Evolutionary conservation across 1,140 invertebrate genomes (phyloP), one percentile per base, ranked within the genome.

Genomic region (Anadara kagoshimensis): DNA sequence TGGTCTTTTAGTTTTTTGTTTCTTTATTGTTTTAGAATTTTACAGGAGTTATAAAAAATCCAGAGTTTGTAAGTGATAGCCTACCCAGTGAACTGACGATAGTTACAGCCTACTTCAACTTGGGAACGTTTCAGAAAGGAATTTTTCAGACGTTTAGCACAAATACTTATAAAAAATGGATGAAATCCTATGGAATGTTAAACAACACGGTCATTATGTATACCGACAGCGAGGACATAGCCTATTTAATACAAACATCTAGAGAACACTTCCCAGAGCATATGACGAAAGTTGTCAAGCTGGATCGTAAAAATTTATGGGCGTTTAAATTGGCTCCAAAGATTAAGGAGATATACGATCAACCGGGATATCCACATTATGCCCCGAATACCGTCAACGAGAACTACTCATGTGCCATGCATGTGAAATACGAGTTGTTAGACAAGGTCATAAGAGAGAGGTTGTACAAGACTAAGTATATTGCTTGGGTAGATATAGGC

Each of bases 381-480:
- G 29, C 76, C n/a, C 85, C 85, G 53, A 85, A 86, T 64, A 86
- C 84, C 14, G 78, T 84, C 3, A 66, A 68, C 54, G 51, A 81
- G 7, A 77, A 78, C 26, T 86, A 86, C 47, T 79, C 82, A n/a
- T 82, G 82, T 75, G 78, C 79, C n/a, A 85, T 84, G 73, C 84
- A 86, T 80, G 81, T 81, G 3, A 87, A 87, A 63, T 85, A 84
- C 73, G 85, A 86, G 69, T 57, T 83, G 24, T 65, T 85, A 41
- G 45, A 79, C 26, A 73, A 41, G 22, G 70, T 78, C 5, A 73
- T 78, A 0, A 58, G 69, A 12, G 57, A 67, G 57, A 81, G 82
- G 64, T 70, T 69, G 16, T 81, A 78, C 43, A 69, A 75, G 20
- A 85, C 81, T 1, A 80, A 82, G 44, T 83, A 80, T 64, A 76